phyloP scores from a whole-genome alignment of 2,113 vertebrate species.

The Channa argus region DNA sequence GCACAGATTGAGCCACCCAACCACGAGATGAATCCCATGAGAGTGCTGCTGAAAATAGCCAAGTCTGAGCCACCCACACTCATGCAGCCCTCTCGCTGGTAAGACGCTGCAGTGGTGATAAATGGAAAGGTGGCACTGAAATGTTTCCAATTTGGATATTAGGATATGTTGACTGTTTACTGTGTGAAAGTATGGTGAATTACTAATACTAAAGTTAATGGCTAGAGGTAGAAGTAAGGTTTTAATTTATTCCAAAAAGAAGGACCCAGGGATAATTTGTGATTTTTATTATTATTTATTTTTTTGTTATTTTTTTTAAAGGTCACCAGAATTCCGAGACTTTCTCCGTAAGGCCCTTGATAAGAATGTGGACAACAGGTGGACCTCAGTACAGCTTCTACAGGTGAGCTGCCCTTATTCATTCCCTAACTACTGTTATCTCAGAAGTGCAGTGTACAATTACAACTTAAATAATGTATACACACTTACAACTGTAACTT shows the following conservation, averaged over 20 bases:
- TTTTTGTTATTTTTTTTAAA: conserved; percentile 63
- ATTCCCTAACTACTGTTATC: not conserved
- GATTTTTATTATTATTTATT: not conserved
- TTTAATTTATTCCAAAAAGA: not conserved
- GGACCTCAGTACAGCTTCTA: conserved; percentile 88
- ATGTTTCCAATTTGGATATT: conserved; percentile 45
- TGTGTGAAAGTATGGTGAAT: conserved; percentile 23
- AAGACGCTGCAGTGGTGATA: conserved; percentile 53
- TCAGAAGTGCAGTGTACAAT: not conserved
- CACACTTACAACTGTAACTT: not conserved
- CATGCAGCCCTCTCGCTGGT: conserved; percentile 96
- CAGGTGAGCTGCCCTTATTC: conserved; percentile 83
- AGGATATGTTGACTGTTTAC: conserved; percentile 33
- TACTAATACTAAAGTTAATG: conserved; percentile 12
- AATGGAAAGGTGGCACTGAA: conserved; percentile 34
- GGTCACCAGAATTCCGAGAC: conserved; percentile 96
- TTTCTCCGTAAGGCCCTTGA: conserved; percentile 95
- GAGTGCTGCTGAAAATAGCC: conserved; percentile 97
- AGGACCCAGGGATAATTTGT: not conserved
- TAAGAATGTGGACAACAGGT: conserved; percentile 97
- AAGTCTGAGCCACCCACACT: conserved; percentile 95
- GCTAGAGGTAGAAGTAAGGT: not conserved
- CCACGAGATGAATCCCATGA: conserved; percentile 98
- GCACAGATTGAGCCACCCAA: conserved; percentile 98
- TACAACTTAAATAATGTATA: not conserved